Conservation (phyloP, 2,113 vertebrate genomes). For the Actenoides hombroni region DNA sequence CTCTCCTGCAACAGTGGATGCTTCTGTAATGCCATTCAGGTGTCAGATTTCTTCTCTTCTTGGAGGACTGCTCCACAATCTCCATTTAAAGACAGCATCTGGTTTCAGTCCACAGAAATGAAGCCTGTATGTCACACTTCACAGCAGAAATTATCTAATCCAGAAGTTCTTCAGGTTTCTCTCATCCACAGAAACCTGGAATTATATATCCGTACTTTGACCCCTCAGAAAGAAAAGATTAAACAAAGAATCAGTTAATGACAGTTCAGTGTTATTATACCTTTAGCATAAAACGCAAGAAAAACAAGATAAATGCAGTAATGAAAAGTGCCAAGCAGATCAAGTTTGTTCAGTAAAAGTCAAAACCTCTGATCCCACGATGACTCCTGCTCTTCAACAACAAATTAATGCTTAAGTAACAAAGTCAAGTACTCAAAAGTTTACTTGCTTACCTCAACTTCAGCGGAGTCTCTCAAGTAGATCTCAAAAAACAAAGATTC, state of each 20-base stretch:
- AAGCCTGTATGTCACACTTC: background rate
- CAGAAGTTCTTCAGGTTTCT: background rate
- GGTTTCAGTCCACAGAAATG: background rate
- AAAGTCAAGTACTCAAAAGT: background rate
- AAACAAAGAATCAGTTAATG: background rate
- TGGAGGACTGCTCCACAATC: background rate
- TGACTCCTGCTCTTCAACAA: background rate
- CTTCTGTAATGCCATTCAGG: background rate
- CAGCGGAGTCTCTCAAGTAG: background rate
- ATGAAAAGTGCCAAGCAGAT: background rate
- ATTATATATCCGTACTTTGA: background rate
- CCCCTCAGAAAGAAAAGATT: background rate
- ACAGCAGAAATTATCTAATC: background rate
- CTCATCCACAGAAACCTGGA: background rate
- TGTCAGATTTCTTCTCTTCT: background rate
- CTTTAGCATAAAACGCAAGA: background rate
- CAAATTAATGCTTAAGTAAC: background rate
- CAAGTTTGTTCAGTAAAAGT: background rate
- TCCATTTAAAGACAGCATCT: background rate
- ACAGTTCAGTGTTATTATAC: background rate
- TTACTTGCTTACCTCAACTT: conserved; percentile 3
- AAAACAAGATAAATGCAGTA: rapidly evolving
- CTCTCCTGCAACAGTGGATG: background rate
- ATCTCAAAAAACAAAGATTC: background rate
- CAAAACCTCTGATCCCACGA: background rate